phyloP scores from a whole-genome alignment of 1,140 invertebrate genomes.

The Chionoecetes opilio region DNA sequence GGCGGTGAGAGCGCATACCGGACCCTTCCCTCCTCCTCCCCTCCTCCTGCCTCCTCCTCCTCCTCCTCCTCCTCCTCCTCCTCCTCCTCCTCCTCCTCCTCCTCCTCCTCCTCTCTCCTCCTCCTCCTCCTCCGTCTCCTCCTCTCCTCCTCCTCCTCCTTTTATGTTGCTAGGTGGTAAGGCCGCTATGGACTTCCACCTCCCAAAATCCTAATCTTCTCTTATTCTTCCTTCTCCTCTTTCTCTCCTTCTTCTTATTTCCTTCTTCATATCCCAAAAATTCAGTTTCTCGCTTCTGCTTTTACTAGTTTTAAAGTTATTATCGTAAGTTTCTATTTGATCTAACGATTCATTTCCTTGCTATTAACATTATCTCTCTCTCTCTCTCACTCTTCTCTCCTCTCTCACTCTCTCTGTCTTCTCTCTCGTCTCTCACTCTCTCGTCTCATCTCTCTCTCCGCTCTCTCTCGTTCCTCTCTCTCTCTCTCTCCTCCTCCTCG shows the following conservation, averaged over 20 bases:
- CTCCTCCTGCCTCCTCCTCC: background rate
- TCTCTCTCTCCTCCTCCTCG: too few relatives aligned
- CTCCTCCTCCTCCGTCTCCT: background rate
- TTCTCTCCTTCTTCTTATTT: too few relatives aligned
- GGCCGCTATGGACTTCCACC: too few relatives aligned
- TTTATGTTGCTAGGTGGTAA: too few relatives aligned
- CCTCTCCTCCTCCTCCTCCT: conserved; percentile 4
- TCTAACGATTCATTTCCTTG: background rate
- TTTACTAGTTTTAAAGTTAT: background rate
- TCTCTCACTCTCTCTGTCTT: background rate
- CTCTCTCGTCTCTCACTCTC: background rate
- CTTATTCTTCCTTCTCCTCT: too few relatives aligned
- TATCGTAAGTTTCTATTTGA: background rate
- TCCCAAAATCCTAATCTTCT: too few relatives aligned
- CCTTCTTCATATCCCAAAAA: too few relatives aligned
- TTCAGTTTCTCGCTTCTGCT: background rate
- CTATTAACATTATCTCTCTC: background rate
- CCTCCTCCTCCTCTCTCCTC: background rate
- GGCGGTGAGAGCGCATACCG: background rate
- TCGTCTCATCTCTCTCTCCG: background rate
- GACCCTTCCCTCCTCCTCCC: background rate
- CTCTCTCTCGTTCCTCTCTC: too few relatives aligned
- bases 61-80: background rate
- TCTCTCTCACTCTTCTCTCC: background rate
- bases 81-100: conserved; percentile 18